Evolutionary conservation across 2,797 vertebrate genomes (phyloP).

Genomic region (Sorex maritimensis): DNA sequence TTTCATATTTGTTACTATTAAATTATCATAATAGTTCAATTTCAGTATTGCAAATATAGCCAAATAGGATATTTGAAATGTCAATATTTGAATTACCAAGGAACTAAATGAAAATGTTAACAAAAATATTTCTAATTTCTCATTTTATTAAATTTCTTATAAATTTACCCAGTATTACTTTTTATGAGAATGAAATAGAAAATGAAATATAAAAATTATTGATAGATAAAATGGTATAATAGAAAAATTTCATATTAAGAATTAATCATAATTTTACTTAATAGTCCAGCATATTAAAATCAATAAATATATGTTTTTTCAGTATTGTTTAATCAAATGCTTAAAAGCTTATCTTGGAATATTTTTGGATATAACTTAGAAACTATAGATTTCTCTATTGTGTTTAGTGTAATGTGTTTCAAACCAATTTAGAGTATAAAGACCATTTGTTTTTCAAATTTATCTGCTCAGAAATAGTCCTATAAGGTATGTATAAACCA

Average conservation of each 20-base stretch:
- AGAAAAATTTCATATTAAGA: not conserved
- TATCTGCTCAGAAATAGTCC: not conserved
- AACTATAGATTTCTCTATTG: not conserved
- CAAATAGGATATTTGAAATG: not conserved
- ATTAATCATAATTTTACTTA: not conserved
- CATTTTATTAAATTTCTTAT: constrained; percentile 11
- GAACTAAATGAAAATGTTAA: not conserved
- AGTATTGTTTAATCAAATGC: not conserved
- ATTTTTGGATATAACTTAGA: not conserved
- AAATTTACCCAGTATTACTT: not conserved
- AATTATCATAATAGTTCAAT: not conserved
- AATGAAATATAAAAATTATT: not conserved
- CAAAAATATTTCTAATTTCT: not conserved
- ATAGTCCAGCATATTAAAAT: not conserved
- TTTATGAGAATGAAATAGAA: not conserved
- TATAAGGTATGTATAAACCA: not conserved
- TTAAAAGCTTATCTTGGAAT: not conserved
- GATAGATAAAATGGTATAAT: not conserved
- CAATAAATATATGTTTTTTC: not conserved
- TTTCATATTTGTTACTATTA: not conserved
- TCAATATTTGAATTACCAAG: not conserved
- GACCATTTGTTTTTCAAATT: not conserved
- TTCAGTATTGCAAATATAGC: not conserved
- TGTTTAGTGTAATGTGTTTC: not conserved
- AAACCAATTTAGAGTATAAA: not conserved